phyloP scores from a whole-genome alignment of 1,140 invertebrate genomes.

The Ceratina calcarata region DNA sequence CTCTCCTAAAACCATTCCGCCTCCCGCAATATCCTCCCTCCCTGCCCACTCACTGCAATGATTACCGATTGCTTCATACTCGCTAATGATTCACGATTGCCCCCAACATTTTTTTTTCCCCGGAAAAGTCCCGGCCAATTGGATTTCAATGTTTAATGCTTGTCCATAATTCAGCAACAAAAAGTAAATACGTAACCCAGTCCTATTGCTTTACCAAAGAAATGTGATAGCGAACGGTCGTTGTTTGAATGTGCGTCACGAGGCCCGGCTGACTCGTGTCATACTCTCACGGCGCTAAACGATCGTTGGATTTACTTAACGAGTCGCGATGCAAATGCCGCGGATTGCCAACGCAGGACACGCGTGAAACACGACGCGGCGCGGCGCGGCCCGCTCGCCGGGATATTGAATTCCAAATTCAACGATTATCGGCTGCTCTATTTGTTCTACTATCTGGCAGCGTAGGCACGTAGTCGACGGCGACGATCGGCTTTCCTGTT shows the following conservation, averaged over 20 bases:
- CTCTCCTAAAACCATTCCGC: too few species aligned
- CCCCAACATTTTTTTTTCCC: background rate
- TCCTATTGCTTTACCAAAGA: too few species aligned
- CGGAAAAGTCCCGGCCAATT: background rate
- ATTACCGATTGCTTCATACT: background rate
- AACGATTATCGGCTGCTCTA: conserved; percentile 73
- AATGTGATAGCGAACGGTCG: too few species aligned
- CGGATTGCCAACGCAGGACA: conserved; percentile 61
- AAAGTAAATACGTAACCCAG: too few species aligned
- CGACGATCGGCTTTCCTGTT: conserved; percentile 54
- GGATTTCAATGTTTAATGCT: background rate
- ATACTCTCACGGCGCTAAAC: conserved; percentile 63
- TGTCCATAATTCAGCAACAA: too few species aligned
- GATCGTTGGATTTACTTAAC: conserved; percentile 55
- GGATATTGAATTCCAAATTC: conserved; percentile 77
- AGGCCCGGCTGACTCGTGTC: conserved; percentile 33
- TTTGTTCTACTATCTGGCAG: conserved; percentile 76
- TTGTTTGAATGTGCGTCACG: conserved; percentile 21
- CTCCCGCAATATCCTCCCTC: too few species aligned
- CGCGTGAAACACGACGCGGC: conserved; percentile 44
- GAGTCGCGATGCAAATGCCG: conserved; percentile 63
- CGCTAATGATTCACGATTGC: background rate
- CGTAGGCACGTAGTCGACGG: conserved; percentile 71
- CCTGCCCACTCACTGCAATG: background rate
- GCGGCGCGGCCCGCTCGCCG: conserved; percentile 62